Evolutionary conservation across 2,797 vertebrate species (phyloP), one percentile per base, ranked within the genome.

Genomic region (Staurois parvus): DNA sequence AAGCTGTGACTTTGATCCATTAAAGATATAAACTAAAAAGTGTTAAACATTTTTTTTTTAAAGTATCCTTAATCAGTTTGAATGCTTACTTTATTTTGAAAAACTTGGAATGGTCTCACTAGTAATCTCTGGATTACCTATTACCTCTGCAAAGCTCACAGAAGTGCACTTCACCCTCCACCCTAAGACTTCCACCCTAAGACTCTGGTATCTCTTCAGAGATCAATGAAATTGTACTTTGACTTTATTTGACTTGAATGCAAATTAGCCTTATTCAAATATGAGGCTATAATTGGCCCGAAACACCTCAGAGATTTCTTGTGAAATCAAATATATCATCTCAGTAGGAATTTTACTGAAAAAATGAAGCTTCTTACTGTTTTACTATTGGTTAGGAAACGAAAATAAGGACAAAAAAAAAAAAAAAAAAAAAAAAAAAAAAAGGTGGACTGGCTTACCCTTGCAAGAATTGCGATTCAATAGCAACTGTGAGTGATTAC

Each of bases 191-290:
- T 32, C 37, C 37, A 4, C 81, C 70, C 64, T 76, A 32, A 83
- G 29, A 68, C 66, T 3, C 29, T 29, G 72, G 9, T 70, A 81
- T 81, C 66, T 72, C 67, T 72, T 66, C 11, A 76, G 62, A 76
- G 72, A 86, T 86, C 84, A 76, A 80, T 82, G 40, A 67, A 81
- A 77, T 77, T 66, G 79, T 72, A 86, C 79, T 86, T 86, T 81
- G 72, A 76, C 73, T 81, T 85, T 86, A 81, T 86, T 86, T 81
- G 84, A 72, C 79, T 82, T 72, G 74, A 72, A 86, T 82, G 85
- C 79, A 86, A 78, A 83, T 66, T 29, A 82, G n/a, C 10, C 73
- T 34, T 66, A 66, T 66, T 66, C 79, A 86, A 82, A 86, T 73
- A 81, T 29, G 4, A 40, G 48, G n/a, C 64, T 62, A 59, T 68